phyloP scores from a whole-genome alignment of 1,140 invertebrate genomes.

The Cydia splendana region DNA sequence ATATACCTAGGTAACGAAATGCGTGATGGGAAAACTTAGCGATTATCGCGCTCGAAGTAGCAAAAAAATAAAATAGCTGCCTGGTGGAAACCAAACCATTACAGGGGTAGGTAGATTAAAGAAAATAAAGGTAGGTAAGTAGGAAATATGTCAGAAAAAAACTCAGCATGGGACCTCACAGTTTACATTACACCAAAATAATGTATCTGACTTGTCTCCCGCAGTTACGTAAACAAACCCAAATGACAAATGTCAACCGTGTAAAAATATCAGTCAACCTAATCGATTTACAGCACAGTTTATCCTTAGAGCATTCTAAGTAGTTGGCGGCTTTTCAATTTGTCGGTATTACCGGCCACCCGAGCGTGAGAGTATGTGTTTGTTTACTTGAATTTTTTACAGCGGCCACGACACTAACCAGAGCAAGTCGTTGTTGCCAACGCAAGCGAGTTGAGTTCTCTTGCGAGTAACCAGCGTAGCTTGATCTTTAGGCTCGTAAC shows the following conservation, averaged over 20 bases:
- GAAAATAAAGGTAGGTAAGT: neutral
- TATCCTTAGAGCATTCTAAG: neutral
- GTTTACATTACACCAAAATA: slow-evolving; percentile 26
- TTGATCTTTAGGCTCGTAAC: too few relatives aligned
- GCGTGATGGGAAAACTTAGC: too few relatives aligned
- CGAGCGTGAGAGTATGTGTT: slow-evolving; percentile 31
- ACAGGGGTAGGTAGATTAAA: too few relatives aligned
- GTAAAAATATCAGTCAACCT: slow-evolving; percentile 21
- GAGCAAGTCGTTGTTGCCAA: neutral
- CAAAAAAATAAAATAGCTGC: too few relatives aligned
- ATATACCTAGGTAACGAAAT: too few relatives aligned
- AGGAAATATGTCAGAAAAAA: neutral
- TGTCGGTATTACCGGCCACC: neutral
- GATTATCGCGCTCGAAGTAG: too few relatives aligned
- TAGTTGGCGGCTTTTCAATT: slow-evolving; percentile 11
- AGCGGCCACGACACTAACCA: slow-evolving; percentile 32
- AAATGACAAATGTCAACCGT: slow-evolving; percentile 22
- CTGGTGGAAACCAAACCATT: too few relatives aligned
- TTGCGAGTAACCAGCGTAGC: neutral
- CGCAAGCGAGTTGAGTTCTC: neutral
- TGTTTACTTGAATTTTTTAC: slow-evolving; percentile 33
- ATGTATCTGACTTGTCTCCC: slow-evolving; percentile 31
- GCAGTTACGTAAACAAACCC: slow-evolving; percentile 13
- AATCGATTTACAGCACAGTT: neutral
- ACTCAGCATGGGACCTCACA: slow-evolving; percentile 19